Evolutionary conservation across 2,797 vertebrate genomes (phyloP).

Genomic region (Anomalospiza imberbis): DNA sequence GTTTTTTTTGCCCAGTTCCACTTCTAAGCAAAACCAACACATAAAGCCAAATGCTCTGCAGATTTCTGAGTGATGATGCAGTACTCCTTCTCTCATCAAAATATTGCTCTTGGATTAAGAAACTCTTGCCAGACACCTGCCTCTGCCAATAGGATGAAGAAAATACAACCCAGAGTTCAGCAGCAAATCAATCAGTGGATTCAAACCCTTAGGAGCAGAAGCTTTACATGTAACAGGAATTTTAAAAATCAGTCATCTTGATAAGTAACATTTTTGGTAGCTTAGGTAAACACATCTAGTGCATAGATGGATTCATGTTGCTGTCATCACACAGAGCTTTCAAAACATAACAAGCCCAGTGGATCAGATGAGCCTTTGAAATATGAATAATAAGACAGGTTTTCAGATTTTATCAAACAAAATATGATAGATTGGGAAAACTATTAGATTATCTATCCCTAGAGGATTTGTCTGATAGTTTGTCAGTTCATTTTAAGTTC

Average conservation of each 20-base stretch:
- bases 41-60: constrained; percentile 58
- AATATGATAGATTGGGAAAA: constrained; percentile 22
- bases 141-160: not conserved
- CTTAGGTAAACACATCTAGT: not conserved
- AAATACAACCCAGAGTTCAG: not conserved
- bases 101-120: constrained; percentile 25
- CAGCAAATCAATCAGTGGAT: not conserved
- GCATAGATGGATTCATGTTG: not conserved
- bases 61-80: constrained; percentile 69
- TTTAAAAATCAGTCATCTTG: not conserved
- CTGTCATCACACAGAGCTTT: constrained; percentile 38
- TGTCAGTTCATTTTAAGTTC: constrained; percentile 41
- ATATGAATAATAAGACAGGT: constrained; percentile 10
- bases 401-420: constrained; percentile 42
- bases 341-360: constrained; percentile 26
- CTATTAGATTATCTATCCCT: constrained; percentile 42
- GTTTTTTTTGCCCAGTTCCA: constrained; percentile 43
- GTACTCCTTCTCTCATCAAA: constrained; percentile 72
- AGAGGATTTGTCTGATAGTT: constrained; percentile 32
- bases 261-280: not conserved
- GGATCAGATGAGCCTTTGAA: constrained; percentile 50
- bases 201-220: not conserved
- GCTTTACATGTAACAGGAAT: not conserved
- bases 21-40: constrained; percentile 53
- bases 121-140: not conserved